Evolutionary conservation across 2,888 invertebrate species (phyloP).

Genomic region (Agonopterix heracliana): DNA sequence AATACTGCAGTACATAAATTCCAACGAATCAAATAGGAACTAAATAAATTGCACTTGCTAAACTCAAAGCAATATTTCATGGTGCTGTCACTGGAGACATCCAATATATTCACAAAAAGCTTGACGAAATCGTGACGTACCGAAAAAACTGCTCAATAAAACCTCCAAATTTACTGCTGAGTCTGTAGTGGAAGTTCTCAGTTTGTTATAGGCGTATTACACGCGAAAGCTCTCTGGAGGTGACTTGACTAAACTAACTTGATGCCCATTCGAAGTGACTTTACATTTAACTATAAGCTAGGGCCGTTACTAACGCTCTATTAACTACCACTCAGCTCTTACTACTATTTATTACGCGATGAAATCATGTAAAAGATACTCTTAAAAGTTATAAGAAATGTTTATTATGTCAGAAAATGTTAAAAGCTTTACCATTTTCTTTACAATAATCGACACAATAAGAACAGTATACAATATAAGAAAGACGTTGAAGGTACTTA

Average conservation of each 20-base stretch:
- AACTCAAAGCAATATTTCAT: constrained; percentile 7
- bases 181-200: constrained; percentile 34
- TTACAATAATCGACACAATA: too few relatives aligned
- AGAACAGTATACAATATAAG: too few relatives aligned
- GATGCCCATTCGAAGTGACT: constrained; percentile 14
- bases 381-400: too few relatives aligned
- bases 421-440: too few relatives aligned
- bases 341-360: too few relatives aligned
- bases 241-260: constrained; percentile 35
- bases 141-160: constrained; percentile 40
- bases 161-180: constrained; percentile 35
- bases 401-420: too few relatives aligned
- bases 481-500: too few relatives aligned
- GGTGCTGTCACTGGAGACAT: constrained; percentile 19
- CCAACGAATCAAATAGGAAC: too few relatives aligned
- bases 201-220: constrained; percentile 47
- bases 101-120: constrained; percentile 28
- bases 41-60: neutral
- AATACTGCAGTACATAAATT: too few relatives aligned
- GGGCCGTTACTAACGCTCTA: too few relatives aligned
- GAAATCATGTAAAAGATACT: too few relatives aligned
- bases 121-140: constrained; percentile 12
- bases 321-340: too few relatives aligned
- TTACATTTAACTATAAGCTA: neutral
- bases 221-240: constrained; percentile 49